phyloP scores from a whole-genome alignment of 2,113 vertebrate species.

The Periophthalmus modestus region DNA sequence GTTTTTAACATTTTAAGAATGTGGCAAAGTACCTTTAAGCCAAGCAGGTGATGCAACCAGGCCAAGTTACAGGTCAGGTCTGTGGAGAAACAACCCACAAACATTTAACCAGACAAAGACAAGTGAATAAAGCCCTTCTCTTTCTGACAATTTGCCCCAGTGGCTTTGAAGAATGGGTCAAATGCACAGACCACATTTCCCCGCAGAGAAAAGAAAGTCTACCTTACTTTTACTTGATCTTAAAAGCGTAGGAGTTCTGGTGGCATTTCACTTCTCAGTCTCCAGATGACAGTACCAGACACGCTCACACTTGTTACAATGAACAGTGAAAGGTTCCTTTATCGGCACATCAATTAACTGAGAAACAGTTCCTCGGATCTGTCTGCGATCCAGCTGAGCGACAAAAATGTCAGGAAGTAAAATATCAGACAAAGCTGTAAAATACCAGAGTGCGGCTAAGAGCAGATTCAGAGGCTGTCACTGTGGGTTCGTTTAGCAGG shows the following conservation, averaged over 20 bases:
- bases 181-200: not conserved
- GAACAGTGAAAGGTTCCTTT: constrained; percentile 44
- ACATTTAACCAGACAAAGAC: no score
- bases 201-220: not conserved
- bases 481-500: constrained; percentile 10
- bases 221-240: not conserved
- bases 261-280: constrained; percentile 40
- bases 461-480: constrained; percentile 16
- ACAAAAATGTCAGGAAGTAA: constrained; percentile 31
- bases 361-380: constrained; percentile 28
- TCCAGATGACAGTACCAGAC: constrained; percentile 8
- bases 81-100: no score
- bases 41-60: no score
- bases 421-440: constrained; percentile 46
- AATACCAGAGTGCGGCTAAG: constrained; percentile 49
- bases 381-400: constrained; percentile 8
- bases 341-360: constrained; percentile 46
- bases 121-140: not conserved
- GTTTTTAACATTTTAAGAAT: no score
- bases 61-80: no score
- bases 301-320: constrained; percentile 33
- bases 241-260: constrained; percentile 5
- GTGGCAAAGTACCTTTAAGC: no score
- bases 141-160: not conserved
- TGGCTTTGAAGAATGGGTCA: not conserved